Percentiles rank a stretch among this genome's conserved stretches.
phyloP scores from a whole-genome alignment of 2,888 invertebrate species.

The Plagodis pulveraria region DNA sequence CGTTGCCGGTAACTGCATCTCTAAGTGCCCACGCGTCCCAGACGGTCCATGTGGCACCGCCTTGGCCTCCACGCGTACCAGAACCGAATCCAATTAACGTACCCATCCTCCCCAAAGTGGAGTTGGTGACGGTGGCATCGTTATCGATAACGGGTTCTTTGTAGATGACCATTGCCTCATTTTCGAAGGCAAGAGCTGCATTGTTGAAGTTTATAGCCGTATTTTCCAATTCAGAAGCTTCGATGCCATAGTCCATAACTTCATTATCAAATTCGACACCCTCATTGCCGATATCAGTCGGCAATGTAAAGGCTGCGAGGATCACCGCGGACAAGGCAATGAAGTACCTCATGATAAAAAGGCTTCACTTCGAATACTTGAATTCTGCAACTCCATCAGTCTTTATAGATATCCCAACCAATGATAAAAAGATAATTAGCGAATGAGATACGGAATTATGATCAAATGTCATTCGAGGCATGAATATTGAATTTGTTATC shows the following conservation, averaged over 20 bases:
- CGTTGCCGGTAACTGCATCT: neutral
- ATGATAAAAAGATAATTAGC: too few species aligned
- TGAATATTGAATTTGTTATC: too few species aligned
- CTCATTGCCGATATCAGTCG: neutral
- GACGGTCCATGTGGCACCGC: neutral
- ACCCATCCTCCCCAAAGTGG: too few species aligned
- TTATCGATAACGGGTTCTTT: neutral
- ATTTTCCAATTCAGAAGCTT: neutral
- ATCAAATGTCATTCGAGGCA: too few species aligned
- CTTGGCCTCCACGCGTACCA: neutral
- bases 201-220: neutral
- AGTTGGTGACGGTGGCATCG: neutral
- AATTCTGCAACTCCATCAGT: too few species aligned
- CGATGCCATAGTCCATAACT: neutral
- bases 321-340: neutral
- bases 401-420: too few species aligned
- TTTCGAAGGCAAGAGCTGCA: neutral
- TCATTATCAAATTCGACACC: too few species aligned
- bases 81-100: neutral
- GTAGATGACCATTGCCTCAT: neutral
- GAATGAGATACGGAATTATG: too few species aligned
- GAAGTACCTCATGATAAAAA: neutral
- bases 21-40: neutral
- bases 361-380: too few species aligned
- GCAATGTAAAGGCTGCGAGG: neutral